Evolutionary conservation across 2,113 vertebrate genomes (phyloP), one percentile per base, ranked within the genome.

Genomic region (Cyanocitta stelleri): DNA sequence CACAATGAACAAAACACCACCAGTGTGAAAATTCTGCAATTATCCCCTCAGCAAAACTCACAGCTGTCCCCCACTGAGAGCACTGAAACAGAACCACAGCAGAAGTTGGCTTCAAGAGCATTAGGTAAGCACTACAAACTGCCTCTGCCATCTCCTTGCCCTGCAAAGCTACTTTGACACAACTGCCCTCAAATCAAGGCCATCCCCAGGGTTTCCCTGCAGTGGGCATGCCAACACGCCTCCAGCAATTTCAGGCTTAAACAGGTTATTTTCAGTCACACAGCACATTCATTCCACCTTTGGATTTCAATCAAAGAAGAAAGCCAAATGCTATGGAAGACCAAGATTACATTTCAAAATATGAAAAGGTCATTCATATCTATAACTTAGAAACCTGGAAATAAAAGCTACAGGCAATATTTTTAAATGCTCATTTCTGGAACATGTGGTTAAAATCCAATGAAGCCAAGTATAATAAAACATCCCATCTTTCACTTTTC

Each of bases 201-300:
- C 44, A 82, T 33, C 67, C 72, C 68, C 41, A 61, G 54, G 14
- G 37, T 41, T 81, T 73, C 27, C 46, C 55, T 49, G 43, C 55
- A 43, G 26, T 20, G 7, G 4, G 29, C 64, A 84, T 0, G 0
- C 21, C 63, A 86, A 59, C 21, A 33, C 1, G 1, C 43, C 59
- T 62, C 73, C 33, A 43, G 68, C 71, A 88, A 66, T 72, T 89
- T 80, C 81, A 95, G 86, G 56, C 33, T 89, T 90, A 89, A 92
- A 81, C 13, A 81, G 73, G 91, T 92, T 93, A 51, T 77, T 80
- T 92, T 87, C 80, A 74, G 61, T 48, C 68, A 72, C 41, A 64
- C 16, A 59, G 35, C 9, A 35, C 41, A 26, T 43, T 86, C 55
- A 71, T 74, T 88, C 41, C 46, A 74, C 48, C 39, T 81, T 49